Evolutionary conservation across 1,140 invertebrate genomes (phyloP).

Genomic region (Oncopeltus fasciatus): DNA sequence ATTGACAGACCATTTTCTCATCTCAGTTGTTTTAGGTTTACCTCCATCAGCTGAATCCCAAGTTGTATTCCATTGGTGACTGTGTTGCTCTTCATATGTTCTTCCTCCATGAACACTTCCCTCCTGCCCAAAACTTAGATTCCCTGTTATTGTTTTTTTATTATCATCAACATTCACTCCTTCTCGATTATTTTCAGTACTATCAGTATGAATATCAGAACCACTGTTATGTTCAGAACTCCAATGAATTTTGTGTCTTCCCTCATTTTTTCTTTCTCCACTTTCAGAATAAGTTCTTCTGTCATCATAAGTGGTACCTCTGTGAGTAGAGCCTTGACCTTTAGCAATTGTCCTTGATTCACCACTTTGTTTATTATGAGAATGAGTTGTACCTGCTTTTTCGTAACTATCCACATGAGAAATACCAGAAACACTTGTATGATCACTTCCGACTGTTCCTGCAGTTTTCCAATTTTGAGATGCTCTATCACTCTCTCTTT

Average conservation of each 20-base stretch:
- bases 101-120: neutral
- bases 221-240: neutral
- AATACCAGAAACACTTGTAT: too few relatives aligned
- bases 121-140: neutral
- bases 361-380: too few relatives aligned
- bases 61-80: conserved; percentile 19
- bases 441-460: too few relatives aligned
- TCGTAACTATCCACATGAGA: too few relatives aligned
- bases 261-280: neutral
- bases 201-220: neutral
- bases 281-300: neutral
- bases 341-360: too few relatives aligned
- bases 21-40: conserved; percentile 15
- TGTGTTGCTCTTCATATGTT: conserved; percentile 14
- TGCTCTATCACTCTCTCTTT: too few relatives aligned
- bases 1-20: conserved; percentile 18
- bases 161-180: neutral
- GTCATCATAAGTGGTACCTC: too few relatives aligned
- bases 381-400: too few relatives aligned
- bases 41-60: conserved; percentile 22
- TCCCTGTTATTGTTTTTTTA: neutral
- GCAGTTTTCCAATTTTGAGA: too few relatives aligned
- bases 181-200: neutral
- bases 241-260: neutral
- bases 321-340: too few relatives aligned